Conservation (phyloP, 2,888 invertebrate genomes). For the Tetragnatha montana region DNA sequence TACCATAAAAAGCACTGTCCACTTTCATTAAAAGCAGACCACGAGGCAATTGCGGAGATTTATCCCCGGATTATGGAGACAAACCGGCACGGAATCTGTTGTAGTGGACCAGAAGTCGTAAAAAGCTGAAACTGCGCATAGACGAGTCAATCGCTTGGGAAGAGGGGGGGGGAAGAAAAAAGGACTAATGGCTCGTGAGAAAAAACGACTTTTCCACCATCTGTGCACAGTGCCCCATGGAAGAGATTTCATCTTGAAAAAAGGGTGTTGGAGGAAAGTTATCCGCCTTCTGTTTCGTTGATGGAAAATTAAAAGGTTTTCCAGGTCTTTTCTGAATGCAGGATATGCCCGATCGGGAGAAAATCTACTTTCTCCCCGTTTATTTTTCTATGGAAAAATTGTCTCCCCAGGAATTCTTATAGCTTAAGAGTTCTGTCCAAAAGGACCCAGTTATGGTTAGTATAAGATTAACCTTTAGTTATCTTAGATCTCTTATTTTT, state of each 20-base stretch:
- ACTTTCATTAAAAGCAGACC: conserved; percentile 3
- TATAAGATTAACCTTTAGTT: too few species aligned
- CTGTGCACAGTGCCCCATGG: neutral
- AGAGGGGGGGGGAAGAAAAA: neutral
- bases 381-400: too few species aligned
- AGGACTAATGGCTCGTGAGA: conserved; percentile 42
- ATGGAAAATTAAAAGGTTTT: conserved; percentile 1
- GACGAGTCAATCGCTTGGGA: conserved; percentile 18
- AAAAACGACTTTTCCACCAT: conserved; percentile 7
- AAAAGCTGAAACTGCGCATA: conserved; percentile 2
- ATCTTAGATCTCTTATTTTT: too few species aligned
- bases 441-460: too few species aligned
- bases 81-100: neutral
- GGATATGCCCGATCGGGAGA: too few species aligned
- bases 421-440: too few species aligned
- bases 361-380: too few species aligned
- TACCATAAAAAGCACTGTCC: neutral
- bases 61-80: neutral
- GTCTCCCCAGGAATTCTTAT: too few species aligned
- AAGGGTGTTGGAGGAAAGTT: neutral
- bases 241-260: conserved; percentile 1
- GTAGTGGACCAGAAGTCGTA: neutral
- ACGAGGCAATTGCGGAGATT: neutral
- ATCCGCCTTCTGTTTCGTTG: neutral
- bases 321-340: neutral